Percentiles rank a stretch among this genome's conserved stretches.
Evolutionary conservation across 2,113 vertebrate genomes (phyloP).

Genomic region (Diadophis punctatus): DNA sequence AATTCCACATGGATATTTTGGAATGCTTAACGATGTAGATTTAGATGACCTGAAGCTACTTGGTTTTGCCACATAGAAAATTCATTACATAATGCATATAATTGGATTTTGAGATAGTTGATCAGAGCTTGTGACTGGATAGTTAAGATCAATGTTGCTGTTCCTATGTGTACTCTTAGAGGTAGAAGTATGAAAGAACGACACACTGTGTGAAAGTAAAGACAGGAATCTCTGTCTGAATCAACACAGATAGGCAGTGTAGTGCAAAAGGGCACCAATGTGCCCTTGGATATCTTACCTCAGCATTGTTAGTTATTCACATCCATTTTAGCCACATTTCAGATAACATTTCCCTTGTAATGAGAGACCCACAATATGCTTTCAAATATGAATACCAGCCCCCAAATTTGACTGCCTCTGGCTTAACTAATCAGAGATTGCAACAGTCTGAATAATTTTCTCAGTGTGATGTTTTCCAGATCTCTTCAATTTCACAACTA

Average conservation of each 20-base stretch:
- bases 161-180: neutral
- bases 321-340: neutral
- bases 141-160: neutral
- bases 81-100: neutral
- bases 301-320: neutral
- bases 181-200: neutral
- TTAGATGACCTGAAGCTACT: neutral
- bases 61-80: neutral
- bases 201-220: neutral
- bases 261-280: neutral
- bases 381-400: neutral
- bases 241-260: neutral
- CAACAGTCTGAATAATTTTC: neutral
- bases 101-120: neutral
- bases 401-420: neutral
- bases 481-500: neutral
- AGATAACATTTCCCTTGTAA: neutral
- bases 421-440: neutral
- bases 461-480: neutral
- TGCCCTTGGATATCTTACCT: neutral
- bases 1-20: neutral
- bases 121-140: neutral
- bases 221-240: neutral
- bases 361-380: neutral
- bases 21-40: neutral